Conservation (phyloP, 2,797 vertebrate genomes). For the Martes flavigula region DNA sequence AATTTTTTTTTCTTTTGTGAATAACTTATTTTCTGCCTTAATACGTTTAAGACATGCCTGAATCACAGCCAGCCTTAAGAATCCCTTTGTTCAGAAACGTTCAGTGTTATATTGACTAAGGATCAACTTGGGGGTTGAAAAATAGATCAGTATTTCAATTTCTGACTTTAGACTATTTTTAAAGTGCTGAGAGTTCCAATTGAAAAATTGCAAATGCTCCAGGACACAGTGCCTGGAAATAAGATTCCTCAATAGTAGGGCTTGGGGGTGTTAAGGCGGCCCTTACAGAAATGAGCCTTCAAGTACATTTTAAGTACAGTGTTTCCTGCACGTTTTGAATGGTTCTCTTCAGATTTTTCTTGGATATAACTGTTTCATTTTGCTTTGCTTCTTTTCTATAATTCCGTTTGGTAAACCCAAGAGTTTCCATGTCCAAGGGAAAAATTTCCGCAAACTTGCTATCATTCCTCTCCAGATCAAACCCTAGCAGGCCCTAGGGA, state of each 20-base stretch:
- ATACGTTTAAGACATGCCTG: conserved; percentile 30
- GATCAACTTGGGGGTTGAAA: conserved; percentile 58
- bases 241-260: conserved; percentile 44
- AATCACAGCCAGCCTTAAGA: neutral
- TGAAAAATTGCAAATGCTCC: conserved; percentile 56
- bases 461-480: conserved; percentile 54
- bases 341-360: conserved; percentile 34
- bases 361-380: neutral
- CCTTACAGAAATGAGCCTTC: neutral
- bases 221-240: conserved; percentile 66
- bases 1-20: conserved; percentile 39
- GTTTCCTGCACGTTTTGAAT: conserved; percentile 30
- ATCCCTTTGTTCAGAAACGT: conserved; percentile 40
- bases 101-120: conserved; percentile 35
- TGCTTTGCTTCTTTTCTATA: neutral
- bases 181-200: conserved; percentile 34
- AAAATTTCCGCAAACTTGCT: conserved; percentile 13
- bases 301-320: conserved; percentile 26
- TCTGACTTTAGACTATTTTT: conserved; percentile 61
- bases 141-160: conserved; percentile 59
- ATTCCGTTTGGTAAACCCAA: conserved; percentile 45
- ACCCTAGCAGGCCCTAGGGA: neutral
- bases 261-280: conserved; percentile 10
- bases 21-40: conserved; percentile 57
- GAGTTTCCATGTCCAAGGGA: conserved; percentile 22